Base-by-base conservation (phyloP, 1,140 invertebrate genomes). In the Leptonema lineaticorne region DNA sequence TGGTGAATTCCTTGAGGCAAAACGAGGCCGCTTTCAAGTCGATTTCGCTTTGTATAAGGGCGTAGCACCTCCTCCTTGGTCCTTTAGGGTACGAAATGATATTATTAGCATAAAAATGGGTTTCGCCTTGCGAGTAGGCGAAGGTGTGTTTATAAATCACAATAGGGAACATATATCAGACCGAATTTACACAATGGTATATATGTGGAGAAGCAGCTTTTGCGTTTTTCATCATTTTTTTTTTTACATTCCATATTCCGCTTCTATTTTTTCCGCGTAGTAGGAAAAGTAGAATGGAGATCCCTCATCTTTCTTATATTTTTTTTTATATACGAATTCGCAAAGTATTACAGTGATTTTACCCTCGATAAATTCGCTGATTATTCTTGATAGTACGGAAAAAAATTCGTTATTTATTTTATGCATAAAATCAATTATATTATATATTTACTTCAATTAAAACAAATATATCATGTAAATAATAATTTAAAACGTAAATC, bases 101-200 rank as follows among this genome's bases (percentile, higher is more conserved):
- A 68, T 68, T 62, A 68, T 68, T 68, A 68, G 67, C 67, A 68
- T 68, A 68, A 68, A 68, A 68, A 68, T 68, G 59, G 67, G 57
- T 62, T 68, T 68, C 45, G 27, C 18, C 57, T 11, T 58, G 41
- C 20, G 18, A 28, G 63, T 3, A 56, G 50, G 63, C 46, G 65
- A 28, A 53, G 37, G 53, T 50, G 65, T 67, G 65, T 67, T 67
- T 67, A 67, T 67, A 67, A 67, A 67, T 67, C 65, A 67, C 65
- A 67, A 67, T 59, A 50, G 53, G 26, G 65, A 67, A 46, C 65
- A 59, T 59, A 56, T 59, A 67, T 59, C 65, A 58, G 57, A 45
- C 20, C 20, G 33, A 67, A 67, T 58, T 58, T 67, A 67, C 65
- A 56, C 63, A 66, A 66, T 53, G 46, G 50, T 22, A 26, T 33